Percentiles rank a stretch among this genome's conserved stretches.
These are phyloP conservation scores for Pogonocherus hispidulus DNA, from an alignment of 2,888 invertebrate genomes.

Conservation along the genomic window DNA sequence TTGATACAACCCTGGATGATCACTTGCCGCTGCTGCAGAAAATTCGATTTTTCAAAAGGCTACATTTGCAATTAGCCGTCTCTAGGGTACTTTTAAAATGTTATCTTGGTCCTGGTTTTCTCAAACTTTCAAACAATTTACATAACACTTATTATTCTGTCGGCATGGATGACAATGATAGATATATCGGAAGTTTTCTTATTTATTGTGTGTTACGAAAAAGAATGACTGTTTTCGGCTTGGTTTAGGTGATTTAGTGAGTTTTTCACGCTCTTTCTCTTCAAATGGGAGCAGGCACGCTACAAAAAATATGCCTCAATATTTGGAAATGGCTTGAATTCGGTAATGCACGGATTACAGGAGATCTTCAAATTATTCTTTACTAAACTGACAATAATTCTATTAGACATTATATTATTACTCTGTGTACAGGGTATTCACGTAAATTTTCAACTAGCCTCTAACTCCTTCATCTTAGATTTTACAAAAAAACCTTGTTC, in stretches of 20 bases:
- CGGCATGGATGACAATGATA: slow-evolving; percentile 20
- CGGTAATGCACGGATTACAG: neutral
- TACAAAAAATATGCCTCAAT: slow-evolving; percentile 11
- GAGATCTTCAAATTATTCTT: neutral
- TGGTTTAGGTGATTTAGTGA: slow-evolving; percentile 2
- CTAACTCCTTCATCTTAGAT: too few species aligned
- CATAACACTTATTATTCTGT: slow-evolving; percentile 31
- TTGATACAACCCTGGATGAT: slow-evolving; percentile 50
- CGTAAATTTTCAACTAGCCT: too few species aligned
- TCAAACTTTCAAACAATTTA: slow-evolving; percentile 39
- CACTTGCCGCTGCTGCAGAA: slow-evolving; percentile 43
- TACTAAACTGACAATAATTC: too few species aligned
- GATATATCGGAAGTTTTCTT: slow-evolving; percentile 1
- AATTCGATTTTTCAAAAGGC: slow-evolving; percentile 49
- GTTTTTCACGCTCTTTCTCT: neutral
- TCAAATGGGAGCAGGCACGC: slow-evolving; percentile 8
- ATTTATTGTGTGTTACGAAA: slow-evolving; percentile 7
- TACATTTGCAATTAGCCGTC: slow-evolving; percentile 42
- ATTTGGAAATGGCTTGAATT: slow-evolving; percentile 4
- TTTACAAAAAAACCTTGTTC: too few species aligned
- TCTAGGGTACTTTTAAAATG: slow-evolving; percentile 36
- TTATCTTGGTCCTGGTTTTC: slow-evolving; percentile 36
- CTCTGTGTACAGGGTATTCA: too few species aligned
- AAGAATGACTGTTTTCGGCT: too few species aligned
- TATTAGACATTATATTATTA: too few species aligned